phyloP scores from a whole-genome alignment of 2,888 invertebrate species.

The Drosophila pseudotalamancana region DNA sequence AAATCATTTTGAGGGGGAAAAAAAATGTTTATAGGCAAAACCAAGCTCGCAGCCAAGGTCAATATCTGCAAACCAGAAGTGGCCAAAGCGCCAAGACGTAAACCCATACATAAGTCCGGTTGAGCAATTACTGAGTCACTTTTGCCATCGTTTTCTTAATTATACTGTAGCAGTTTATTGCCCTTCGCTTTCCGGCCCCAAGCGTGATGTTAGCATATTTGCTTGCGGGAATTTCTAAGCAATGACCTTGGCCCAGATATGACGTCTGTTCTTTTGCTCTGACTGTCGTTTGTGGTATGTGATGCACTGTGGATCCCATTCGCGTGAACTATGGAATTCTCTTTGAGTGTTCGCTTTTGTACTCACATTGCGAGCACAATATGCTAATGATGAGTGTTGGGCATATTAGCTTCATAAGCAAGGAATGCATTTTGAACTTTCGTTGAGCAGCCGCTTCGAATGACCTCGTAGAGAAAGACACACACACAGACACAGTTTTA shows the following conservation, averaged over 20 bases:
- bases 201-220: slow-evolving; percentile 63
- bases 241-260: slow-evolving; percentile 62
- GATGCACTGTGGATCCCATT: background rate
- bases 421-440: slow-evolving; percentile 38
- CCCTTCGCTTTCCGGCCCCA: slow-evolving; percentile 62
- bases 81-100: slow-evolving; percentile 27
- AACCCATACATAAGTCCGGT: slow-evolving; percentile 42
- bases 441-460: slow-evolving; percentile 6
- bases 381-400: slow-evolving; percentile 24
- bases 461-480: slow-evolving; percentile 1
- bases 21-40: background rate
- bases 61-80: slow-evolving; percentile 67
- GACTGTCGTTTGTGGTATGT: background rate
- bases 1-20: slow-evolving; percentile 6
- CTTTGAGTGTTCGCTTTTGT: slow-evolving; percentile 44
- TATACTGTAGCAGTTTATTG: slow-evolving; percentile 65
- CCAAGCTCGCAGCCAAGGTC: slow-evolving; percentile 44
- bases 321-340: too few species aligned
- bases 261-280: slow-evolving; percentile 49
- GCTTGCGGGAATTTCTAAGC: slow-evolving; percentile 70
- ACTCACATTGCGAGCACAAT: slow-evolving; percentile 54
- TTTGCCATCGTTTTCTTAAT: slow-evolving; percentile 40
- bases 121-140: slow-evolving; percentile 74
- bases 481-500: background rate
- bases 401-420: slow-evolving; percentile 12